Evolutionary conservation across 1,140 invertebrate genomes (phyloP).

Genomic region (Leptinotarsa lineolata): DNA sequence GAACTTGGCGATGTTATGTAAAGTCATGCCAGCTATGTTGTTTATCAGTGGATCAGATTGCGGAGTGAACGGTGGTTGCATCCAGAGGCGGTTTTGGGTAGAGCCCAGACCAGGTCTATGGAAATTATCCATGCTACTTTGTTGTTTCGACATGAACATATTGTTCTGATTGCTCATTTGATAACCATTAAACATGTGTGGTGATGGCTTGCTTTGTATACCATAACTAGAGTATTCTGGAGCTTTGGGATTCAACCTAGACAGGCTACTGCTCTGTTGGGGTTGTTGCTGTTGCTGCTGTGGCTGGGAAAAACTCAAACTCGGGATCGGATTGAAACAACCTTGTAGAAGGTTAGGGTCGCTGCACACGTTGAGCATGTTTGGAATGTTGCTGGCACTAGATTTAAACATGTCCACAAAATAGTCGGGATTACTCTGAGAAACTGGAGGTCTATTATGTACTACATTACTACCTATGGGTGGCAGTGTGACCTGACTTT

Average conservation of each 20-base stretch:
- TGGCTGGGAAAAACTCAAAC: slow-evolving; percentile 57
- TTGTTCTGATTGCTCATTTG: slow-evolving; percentile 42
- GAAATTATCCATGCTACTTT: slow-evolving; percentile 21
- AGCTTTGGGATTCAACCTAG: slow-evolving; percentile 83
- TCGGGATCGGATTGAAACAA: slow-evolving; percentile 52
- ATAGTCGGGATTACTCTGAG: slow-evolving; percentile 39
- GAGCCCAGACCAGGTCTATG: slow-evolving; percentile 19
- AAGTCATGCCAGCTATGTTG: slow-evolving; percentile 51
- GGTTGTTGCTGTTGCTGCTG: slow-evolving; percentile 53
- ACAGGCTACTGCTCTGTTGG: slow-evolving; percentile 62
- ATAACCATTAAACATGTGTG: slow-evolving; percentile 46
- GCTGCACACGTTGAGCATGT: slow-evolving; percentile 56
- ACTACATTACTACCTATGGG: slow-evolving; percentile 50
- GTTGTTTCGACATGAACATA: slow-evolving; percentile 38
- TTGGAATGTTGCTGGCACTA: slow-evolving; percentile 49
- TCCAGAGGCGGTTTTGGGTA: slow-evolving; percentile 35
- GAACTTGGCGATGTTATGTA: slow-evolving; percentile 58
- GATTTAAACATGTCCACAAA: slow-evolving; percentile 48
- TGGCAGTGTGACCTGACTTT: slow-evolving; percentile 45
- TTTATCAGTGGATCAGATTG: slow-evolving; percentile 48
- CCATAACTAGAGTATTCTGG: slow-evolving; percentile 76
- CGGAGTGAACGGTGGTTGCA: slow-evolving; percentile 48
- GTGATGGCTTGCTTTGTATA: slow-evolving; percentile 51
- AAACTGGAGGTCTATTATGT: slow-evolving; percentile 42
- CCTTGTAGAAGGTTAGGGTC: slow-evolving; percentile 50